Base-by-base conservation (phyloP, 1,140 invertebrate species). In the Ctenoplectra terminalis region DNA sequence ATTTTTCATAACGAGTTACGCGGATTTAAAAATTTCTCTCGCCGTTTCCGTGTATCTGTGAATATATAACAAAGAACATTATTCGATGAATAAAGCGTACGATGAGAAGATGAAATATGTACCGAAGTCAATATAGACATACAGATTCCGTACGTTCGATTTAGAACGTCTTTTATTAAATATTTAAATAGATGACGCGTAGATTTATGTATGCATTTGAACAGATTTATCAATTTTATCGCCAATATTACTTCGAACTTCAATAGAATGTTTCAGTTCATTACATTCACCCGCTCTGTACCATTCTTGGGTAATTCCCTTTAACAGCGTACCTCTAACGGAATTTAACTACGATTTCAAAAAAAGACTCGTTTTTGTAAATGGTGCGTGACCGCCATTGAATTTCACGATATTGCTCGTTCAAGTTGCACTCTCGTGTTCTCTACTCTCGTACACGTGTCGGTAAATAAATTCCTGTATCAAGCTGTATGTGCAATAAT, bases 401-500 rank as follows among this genome's bases (percentile, higher is more conserved):
- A 56, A 29, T 70, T 70, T 78, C 75, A 70, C 52, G 75, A 60
- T 46, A 58, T 48, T 70, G 66, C 37, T 26, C 74, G n/a, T 77
- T 70, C 64, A 2, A 29, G 29, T n/a, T 31, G 31, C 66, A 37
- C 15, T 31, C 29, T 31, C 37, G 1, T 37, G 74, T 34, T 43
- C 31, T 9, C 40, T 17, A 69, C 46, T 46, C 40, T 6, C n/a
- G 7, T 8, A n/a, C 52, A 8, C 17, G 43, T 34, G n/a, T 37
- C 23, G 7, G 8, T 5, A 9, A 20, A 37, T 23, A 61, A 78
- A 71, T 71, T 40, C 23, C n/a, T 29, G 37, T 6, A 34, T 43
- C n/a, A 29, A 26, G 20, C 34, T 23, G 20, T 29, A 40, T n/a
- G 15, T 1, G 23, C 50, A n/a, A 63, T n/a, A 13, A 9, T 20